phyloP scores from a whole-genome alignment of 2,797 vertebrate genomes.

The Selene dorsalis region DNA sequence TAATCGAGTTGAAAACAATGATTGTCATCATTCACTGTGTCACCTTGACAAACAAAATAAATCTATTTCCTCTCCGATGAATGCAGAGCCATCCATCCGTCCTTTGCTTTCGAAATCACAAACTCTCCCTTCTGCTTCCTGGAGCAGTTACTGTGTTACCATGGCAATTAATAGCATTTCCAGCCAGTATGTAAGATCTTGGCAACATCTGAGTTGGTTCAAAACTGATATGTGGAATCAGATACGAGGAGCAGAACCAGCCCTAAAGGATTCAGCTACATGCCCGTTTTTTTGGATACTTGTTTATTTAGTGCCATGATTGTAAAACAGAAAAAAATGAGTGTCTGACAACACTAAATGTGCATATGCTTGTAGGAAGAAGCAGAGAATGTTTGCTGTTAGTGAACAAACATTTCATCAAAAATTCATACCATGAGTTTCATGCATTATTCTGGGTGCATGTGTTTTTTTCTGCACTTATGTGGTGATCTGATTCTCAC shows the following conservation, averaged over 20 bases:
- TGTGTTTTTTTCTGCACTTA: neutral
- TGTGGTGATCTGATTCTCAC: neutral
- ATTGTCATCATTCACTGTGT: conserved; percentile 43
- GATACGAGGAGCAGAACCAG: conserved; percentile 7
- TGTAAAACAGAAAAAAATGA: neutral
- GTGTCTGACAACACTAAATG: neutral
- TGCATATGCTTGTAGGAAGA: conserved; percentile 2
- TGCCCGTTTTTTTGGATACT: too few relatives aligned
- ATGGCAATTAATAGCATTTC: conserved; percentile 69
- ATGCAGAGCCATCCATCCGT: conserved; percentile 29
- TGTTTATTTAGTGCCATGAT: neutral
- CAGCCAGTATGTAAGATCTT: conserved; percentile 38
- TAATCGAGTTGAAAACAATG: conserved; percentile 43
- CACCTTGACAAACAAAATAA: conserved; percentile 26
- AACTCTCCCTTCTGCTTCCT: conserved; percentile 42
- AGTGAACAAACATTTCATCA: conserved; percentile 24
- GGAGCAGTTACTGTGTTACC: conserved; percentile 60
- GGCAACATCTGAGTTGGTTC: conserved; percentile 26
- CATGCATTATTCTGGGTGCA: conserved; percentile 1
- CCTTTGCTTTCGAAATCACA: conserved; percentile 30
- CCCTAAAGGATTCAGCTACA: neutral
- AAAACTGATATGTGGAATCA: conserved; percentile 12
- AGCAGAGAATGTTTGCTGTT: neutral
- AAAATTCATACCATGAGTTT: conserved; percentile 14
- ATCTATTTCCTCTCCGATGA: conserved; percentile 9